Percentiles rank a stretch among this genome's conserved stretches.
Conservation (phyloP, 2,797 vertebrate species). For the Schizothorax lantsangensis region DNA sequence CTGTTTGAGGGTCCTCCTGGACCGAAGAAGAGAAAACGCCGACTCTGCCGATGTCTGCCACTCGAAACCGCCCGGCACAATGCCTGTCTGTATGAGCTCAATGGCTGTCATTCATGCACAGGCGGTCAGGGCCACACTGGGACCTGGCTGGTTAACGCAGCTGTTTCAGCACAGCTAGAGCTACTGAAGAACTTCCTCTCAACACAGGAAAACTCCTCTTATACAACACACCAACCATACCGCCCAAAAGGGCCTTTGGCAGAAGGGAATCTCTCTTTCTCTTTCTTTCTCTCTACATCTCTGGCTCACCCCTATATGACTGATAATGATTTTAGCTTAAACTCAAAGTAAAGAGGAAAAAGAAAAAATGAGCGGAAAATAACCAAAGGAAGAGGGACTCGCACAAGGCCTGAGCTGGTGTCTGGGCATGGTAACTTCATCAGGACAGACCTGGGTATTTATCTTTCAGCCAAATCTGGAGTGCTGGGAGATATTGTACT, state of each 20-base stretch:
- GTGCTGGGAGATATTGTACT: conserved; percentile 5
- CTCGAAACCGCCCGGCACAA: conserved; percentile 62
- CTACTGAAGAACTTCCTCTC: conserved; percentile 49
- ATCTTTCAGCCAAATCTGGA: conserved; percentile 24
- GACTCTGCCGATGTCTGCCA: conserved; percentile 45
- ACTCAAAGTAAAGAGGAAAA: conserved; percentile 40
- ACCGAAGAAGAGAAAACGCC: conserved; percentile 66
- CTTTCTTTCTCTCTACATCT: conserved; percentile 4
- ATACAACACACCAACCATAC: conserved; percentile 41
- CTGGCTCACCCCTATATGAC: conserved; percentile 52
- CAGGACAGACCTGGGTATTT: conserved; percentile 44
- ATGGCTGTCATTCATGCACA: conserved; percentile 46
- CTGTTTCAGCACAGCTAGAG: conserved; percentile 45
- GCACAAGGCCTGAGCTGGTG: conserved; percentile 33
- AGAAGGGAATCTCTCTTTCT: conserved; percentile 1
- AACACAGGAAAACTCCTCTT: conserved; percentile 55
- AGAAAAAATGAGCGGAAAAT: conserved; percentile 30
- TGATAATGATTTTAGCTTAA: conserved; percentile 69
- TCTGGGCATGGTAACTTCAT: conserved; percentile 52
- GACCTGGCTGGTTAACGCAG: conserved; percentile 46
- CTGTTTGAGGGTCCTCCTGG: conserved; percentile 50
- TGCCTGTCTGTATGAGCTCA: conserved; percentile 66
- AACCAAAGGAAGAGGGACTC: conserved; percentile 37
- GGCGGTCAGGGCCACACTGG: conserved; percentile 37
- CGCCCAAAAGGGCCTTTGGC: conserved; percentile 32